Evolutionary conservation across 1,140 invertebrate genomes (phyloP), one percentile per base, ranked within the genome.

Genomic region (Ericerus pela): DNA sequence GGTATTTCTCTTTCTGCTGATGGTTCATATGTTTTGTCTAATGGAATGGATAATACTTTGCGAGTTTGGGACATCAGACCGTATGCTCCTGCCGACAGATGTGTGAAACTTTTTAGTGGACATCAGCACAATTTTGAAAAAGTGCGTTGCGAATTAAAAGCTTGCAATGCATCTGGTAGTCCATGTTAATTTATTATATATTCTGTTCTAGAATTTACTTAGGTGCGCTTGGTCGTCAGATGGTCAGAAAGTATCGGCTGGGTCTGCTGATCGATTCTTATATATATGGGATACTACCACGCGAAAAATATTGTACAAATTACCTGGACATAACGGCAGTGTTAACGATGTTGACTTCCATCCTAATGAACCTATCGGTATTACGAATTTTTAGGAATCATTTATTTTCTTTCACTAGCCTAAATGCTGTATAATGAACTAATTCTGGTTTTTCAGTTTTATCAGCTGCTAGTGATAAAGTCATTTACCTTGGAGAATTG

Each of bases 121-220:
- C 91, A 97, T 75, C 90, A 94, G 64, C 94, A 98, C 70, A 97
- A 96, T 72, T 99, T 96, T 75, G 95, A 98, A 75, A 96, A 95
- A 73, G 90, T 91, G 69, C 37, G 3, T 56, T 14, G 6, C 6
- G n/a, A 24, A 53, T 20, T 18, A 11, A 51, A 22, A 4, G 14
- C 20, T 28, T 24, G 2, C 12, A 26, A 33, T 27, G 1, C 18
- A 20, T 22, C 20, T 56, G 11, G n/a, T 55, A 51, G 26, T 33
- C 56, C 27, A 55, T 59, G 62, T 27, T 53, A 41, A 18, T 53
- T 58, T 53, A 51, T 26, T 54, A 38, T 55, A 36, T 47, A 52
- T 63, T 60, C 2, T 51, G 16, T 64, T 62, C 6, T 33, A 74
- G 79, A 89, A 88, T 72, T 72, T 96, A 41, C 68, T 96, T 18